Percentiles rank a stretch among this genome's conserved stretches.
Evolutionary conservation across 1,140 invertebrate genomes (phyloP).

Genomic region (Bathynomus jamesi): DNA sequence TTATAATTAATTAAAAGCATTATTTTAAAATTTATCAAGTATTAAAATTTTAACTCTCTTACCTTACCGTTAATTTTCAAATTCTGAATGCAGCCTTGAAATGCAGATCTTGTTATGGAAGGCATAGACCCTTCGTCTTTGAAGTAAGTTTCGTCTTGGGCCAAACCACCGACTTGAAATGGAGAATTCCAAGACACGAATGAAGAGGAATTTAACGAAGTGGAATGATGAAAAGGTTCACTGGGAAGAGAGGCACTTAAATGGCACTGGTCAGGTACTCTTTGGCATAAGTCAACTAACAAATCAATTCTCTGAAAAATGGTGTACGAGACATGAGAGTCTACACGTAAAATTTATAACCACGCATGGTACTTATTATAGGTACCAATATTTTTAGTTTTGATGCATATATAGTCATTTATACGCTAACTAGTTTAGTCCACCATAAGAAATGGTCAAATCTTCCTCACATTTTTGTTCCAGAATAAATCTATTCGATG

Average conservation of each 20-base stretch:
- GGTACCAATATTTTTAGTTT: too few species aligned
- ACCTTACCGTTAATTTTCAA: background rate
- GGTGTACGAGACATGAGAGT: too few species aligned
- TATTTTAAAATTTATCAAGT: background rate
- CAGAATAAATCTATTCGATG: background rate
- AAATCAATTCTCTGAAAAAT: background rate
- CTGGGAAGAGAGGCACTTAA: background rate
- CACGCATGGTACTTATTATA: too few species aligned
- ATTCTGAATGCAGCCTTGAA: background rate
- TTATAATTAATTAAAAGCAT: too few species aligned
- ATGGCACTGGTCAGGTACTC: background rate
- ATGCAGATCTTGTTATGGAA: background rate
- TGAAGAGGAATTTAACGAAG: background rate
- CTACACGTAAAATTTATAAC: too few species aligned
- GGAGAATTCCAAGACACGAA: background rate
- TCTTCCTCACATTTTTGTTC: background rate
- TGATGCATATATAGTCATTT: too few species aligned
- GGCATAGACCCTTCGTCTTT: background rate
- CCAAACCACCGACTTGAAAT: background rate
- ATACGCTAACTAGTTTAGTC: too few species aligned
- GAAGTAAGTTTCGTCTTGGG: background rate
- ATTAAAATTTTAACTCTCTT: background rate
- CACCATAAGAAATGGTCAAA: too few species aligned
- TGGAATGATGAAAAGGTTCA: background rate
- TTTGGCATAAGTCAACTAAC: background rate